A percentile compares a stretch with the other conserved stretches of the same genome.
Conservation (phyloP, 92 coral and sea anemone species). For the Epizoanthus ramosus region DNA sequence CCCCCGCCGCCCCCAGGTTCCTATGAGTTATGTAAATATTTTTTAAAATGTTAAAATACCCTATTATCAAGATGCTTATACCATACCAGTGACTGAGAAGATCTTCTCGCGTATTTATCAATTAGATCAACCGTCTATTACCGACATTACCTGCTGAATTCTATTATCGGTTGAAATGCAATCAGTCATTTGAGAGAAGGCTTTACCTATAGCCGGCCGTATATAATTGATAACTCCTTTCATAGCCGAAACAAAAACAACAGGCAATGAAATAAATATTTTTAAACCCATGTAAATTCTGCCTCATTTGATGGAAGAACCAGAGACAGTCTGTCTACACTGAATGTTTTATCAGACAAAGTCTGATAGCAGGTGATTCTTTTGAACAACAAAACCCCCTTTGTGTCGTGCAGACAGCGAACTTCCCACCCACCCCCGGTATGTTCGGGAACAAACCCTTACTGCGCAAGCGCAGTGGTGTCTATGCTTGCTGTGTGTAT, state of each 20-base stretch:
- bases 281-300: conserved; percentile 4
- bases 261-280: conserved; percentile 14
- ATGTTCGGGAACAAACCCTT: conserved; percentile 12
- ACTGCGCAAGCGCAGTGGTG: conserved; percentile 27
- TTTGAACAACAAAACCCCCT: conserved; percentile 3
- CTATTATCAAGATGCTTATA: too few species aligned
- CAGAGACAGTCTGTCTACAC: conserved; percentile 33
- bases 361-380: conserved; percentile 32
- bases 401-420: not conserved
- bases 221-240: too few species aligned
- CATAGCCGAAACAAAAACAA: conserved; percentile 1
- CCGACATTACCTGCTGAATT: too few species aligned
- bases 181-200: too few species aligned
- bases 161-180: too few species aligned
- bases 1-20: too few species aligned
- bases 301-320: not conserved
- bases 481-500: conserved; percentile 8
- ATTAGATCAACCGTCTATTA: too few species aligned
- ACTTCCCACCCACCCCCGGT: conserved; percentile 47
- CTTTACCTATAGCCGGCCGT: too few species aligned
- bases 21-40: too few species aligned
- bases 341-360: conserved; percentile 14
- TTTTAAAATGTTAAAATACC: too few species aligned
- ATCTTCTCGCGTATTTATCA: too few species aligned
- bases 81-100: too few species aligned